A percentile compares a stretch with the other conserved stretches of the same genome.
phyloP scores from a whole-genome alignment of 2,113 vertebrate species.

The Dryoscopus gambensis region DNA sequence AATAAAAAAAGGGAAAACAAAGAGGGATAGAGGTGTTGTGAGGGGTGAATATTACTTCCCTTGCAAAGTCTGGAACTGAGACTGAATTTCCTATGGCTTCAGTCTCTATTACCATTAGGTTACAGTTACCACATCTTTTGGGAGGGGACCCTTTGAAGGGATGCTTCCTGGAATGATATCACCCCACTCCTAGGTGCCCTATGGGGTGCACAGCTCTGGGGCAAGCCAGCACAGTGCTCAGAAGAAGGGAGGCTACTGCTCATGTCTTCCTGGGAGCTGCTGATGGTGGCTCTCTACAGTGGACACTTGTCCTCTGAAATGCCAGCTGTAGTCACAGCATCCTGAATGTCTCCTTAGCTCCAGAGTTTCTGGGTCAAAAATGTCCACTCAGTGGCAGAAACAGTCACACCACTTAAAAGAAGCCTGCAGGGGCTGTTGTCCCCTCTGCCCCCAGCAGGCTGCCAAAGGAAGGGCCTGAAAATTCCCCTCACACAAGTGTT shows the following conservation, averaged over 20 bases:
- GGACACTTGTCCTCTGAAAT: not conserved
- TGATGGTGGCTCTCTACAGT: not conserved
- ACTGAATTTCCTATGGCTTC: not conserved
- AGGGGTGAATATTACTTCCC: not conserved
- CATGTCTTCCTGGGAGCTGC: accelerated
- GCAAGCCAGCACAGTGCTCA: accelerated
- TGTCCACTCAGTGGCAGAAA: not conserved
- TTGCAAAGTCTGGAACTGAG: not conserved
- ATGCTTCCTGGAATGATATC: not conserved
- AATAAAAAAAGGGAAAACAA: not conserved
- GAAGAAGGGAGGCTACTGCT: not conserved
- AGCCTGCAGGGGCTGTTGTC: not conserved
- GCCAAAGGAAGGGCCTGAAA: not conserved
- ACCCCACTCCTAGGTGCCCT: too few relatives aligned
- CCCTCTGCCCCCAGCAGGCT: not conserved
- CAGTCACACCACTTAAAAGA: not conserved
- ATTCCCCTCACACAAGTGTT: not conserved
- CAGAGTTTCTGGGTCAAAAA: not conserved
- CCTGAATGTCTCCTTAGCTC: not conserved
- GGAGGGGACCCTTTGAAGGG: not conserved
- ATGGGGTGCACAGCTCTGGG: too few relatives aligned
- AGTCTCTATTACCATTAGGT: not conserved
- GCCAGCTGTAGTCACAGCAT: not conserved
- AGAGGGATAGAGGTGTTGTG: not conserved
- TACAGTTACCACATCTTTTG: not conserved